Conservation (phyloP, 1,140 invertebrate genomes). For the Triops cancriformis region DNA sequence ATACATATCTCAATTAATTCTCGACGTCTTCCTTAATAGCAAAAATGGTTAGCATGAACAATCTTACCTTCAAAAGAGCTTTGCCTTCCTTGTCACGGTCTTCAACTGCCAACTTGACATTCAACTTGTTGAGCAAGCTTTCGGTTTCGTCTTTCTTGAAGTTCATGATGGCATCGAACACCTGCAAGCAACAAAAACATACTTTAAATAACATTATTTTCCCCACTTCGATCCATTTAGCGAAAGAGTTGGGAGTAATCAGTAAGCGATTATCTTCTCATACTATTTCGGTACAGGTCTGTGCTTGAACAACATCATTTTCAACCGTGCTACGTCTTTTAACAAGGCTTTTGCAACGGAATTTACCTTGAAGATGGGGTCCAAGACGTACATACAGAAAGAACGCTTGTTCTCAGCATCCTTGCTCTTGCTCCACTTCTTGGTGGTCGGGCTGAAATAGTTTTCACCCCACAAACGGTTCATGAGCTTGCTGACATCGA, state of each 20-base stretch:
- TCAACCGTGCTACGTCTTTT: not conserved
- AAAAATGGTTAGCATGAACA: not conserved
- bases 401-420: constrained; percentile 86
- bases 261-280: constrained; percentile 23
- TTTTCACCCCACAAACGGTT: constrained; percentile 93
- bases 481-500: constrained; percentile 95
- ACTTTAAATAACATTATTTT: constrained; percentile 4
- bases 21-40: not conserved
- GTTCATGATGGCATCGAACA: constrained; percentile 97
- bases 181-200: constrained; percentile 40
- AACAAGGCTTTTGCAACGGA: no score
- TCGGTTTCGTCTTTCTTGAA: constrained; percentile 93
- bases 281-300: constrained; percentile 37
- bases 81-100: constrained; percentile 95
- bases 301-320: constrained; percentile 33
- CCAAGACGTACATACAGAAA: constrained; percentile 97
- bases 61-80: constrained; percentile 68
- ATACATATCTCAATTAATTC: constrained; percentile 26
- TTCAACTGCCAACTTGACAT: constrained; percentile 84
- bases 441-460: constrained; percentile 94
- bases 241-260: not conserved
- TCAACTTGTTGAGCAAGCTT: constrained; percentile 75
- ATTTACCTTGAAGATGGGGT: constrained; percentile 91
- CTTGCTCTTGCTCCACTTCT: constrained; percentile 95
- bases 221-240: no score